phyloP scores from a whole-genome alignment of 1,140 invertebrate species.

The Heliconius melpomene region DNA sequence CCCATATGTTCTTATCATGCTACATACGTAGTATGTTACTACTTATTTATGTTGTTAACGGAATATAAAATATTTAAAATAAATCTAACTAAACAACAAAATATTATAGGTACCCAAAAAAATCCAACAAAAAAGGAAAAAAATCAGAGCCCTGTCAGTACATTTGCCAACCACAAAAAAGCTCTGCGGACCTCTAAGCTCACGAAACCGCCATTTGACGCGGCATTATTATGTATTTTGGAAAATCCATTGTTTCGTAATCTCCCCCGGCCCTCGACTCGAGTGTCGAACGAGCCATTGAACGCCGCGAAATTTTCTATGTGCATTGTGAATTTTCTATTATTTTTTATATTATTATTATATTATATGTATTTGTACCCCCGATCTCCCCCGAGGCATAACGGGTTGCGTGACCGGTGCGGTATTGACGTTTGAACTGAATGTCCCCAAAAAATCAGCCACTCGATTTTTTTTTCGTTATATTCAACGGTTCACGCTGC shows the following conservation, averaged over 20 bases:
- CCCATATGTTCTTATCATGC: too few relatives aligned
- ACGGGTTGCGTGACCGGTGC: not conserved
- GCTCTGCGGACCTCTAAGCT: slow-evolving; percentile 60
- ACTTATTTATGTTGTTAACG: too few relatives aligned
- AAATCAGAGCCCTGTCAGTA: not conserved
- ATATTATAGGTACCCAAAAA: not conserved
- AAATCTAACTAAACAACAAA: not conserved
- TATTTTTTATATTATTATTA: slow-evolving; percentile 5
- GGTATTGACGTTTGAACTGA: not conserved
- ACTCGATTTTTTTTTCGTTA: not conserved
- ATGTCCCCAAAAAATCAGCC: not conserved
- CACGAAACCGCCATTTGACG: slow-evolving; percentile 71
- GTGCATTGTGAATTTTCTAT: slow-evolving; percentile 21
- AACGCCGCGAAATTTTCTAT: slow-evolving; percentile 19
- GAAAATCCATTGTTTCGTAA: slow-evolving; percentile 32
- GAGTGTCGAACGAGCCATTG: slow-evolving; percentile 20
- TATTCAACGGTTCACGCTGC: too few relatives aligned
- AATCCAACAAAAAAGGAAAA: not conserved
- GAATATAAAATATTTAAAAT: too few relatives aligned
- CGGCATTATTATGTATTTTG: slow-evolving; percentile 78
- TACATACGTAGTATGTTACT: too few relatives aligned
- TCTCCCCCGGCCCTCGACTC: slow-evolving; percentile 16
- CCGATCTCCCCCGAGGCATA: not conserved
- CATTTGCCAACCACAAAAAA: not conserved
- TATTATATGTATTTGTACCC: not conserved